These are phyloP conservation scores for Cetonia aurata DNA, from an alignment of 2,888 invertebrate species.

Conservation along the genomic window DNA sequence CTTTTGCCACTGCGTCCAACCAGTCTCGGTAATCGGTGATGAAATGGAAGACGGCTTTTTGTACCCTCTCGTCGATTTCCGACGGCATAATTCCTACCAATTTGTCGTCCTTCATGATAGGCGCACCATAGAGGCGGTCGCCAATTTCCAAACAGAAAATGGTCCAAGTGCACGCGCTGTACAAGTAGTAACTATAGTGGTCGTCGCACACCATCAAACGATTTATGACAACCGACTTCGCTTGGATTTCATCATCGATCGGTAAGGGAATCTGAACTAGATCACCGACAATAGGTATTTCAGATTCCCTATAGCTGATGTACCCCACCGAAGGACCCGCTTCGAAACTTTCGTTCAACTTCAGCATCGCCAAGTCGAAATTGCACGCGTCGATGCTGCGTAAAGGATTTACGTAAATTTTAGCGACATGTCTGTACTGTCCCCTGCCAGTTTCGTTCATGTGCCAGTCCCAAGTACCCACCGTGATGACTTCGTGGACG, in stretches of 20 bases:
- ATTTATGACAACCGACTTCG: not conserved
- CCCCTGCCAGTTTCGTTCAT: not conserved
- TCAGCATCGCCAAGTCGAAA: slow-evolving; percentile 19
- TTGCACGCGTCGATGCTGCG: slow-evolving; percentile 20
- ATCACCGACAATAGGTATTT: not conserved
- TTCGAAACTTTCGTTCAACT: not conserved
- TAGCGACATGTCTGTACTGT: not conserved
- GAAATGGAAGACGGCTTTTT: slow-evolving; percentile 11
- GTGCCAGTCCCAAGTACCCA: slow-evolving; percentile 2
- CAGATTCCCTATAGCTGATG: not conserved
- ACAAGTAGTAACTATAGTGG: not conserved
- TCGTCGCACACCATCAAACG: not conserved
- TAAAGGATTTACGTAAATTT: not conserved
- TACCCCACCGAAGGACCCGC: not conserved
- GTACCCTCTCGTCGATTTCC: not conserved
- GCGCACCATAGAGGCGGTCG: slow-evolving; percentile 1
- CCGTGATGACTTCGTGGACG: not conserved
- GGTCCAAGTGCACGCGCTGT: not conserved
- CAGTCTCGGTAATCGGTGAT: slow-evolving; percentile 6
- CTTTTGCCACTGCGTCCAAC: not conserved
- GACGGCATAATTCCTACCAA: slow-evolving; percentile 8
- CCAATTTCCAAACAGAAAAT: not conserved
- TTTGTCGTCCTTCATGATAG: not conserved
- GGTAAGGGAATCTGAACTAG: not conserved
- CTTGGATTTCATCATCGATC: not conserved